Conservation (phyloP, 2,797 vertebrate species). For the Periparus ater region DNA sequence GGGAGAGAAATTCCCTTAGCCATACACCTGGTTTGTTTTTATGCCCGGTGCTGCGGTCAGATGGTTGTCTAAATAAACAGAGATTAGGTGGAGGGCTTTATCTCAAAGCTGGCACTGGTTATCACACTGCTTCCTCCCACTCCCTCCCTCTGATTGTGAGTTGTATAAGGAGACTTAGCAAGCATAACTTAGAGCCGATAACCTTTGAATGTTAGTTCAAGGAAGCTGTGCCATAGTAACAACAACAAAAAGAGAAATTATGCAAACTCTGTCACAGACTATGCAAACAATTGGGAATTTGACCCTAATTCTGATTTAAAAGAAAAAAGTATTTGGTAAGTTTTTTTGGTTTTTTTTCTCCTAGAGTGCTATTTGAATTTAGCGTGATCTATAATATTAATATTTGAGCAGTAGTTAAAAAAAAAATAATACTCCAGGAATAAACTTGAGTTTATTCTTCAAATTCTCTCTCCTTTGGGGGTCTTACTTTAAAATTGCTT, state of each 20-base stretch:
- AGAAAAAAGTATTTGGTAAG: background rate
- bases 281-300: conserved; percentile 8
- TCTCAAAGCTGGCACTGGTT: conserved; percentile 80
- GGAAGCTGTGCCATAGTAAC: conserved; percentile 59
- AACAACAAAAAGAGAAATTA: conserved; percentile 17
- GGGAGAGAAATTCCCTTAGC: conserved; percentile 23
- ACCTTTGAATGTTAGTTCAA: conserved; percentile 74
- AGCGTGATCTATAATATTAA: background rate
- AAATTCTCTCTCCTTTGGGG: background rate
- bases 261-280: background rate
- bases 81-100: conserved; percentile 78
- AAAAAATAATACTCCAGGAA: background rate
- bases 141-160: conserved; percentile 82
- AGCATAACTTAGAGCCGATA: conserved; percentile 73
- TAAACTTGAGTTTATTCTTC: background rate
- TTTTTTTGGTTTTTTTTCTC: background rate
- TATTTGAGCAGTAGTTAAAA: background rate
- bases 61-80: conserved; percentile 77
- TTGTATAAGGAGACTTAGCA: conserved; percentile 77
- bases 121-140: conserved; percentile 73
- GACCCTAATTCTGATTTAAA: background rate
- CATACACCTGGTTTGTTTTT: conserved; percentile 57
- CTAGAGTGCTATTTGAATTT: background rate
- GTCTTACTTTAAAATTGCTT: conserved; percentile 1
- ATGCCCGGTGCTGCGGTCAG: conserved; percentile 58